Conservation (phyloP, 2,888 invertebrate species). For the Lasioglossum figueresi region DNA sequence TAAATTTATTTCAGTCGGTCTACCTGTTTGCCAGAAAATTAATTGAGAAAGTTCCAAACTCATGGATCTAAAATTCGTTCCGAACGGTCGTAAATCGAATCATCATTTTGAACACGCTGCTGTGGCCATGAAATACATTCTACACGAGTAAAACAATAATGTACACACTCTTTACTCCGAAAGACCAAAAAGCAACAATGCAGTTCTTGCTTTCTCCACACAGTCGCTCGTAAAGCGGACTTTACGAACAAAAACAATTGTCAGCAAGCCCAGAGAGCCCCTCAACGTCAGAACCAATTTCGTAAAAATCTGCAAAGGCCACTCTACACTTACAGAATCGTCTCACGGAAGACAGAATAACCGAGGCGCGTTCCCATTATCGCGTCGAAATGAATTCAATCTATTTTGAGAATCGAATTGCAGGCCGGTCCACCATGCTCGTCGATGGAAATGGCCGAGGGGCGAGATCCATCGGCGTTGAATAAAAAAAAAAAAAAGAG, state of each 20-base stretch:
- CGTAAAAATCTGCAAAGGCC: neutral
- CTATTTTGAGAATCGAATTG: conserved; percentile 14
- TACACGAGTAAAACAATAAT: neutral
- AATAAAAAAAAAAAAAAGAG: neutral
- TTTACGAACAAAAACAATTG: neutral
- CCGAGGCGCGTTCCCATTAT: neutral
- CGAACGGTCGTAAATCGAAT: too few relatives aligned
- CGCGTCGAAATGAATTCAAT: conserved; percentile 3
- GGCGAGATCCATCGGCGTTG: neutral
- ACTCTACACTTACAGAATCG: neutral
- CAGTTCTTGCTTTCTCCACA: neutral
- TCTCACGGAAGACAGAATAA: neutral
- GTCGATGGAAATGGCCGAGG: neutral
- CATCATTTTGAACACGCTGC: too few relatives aligned
- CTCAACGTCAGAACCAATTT: neutral
- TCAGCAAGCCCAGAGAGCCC: neutral
- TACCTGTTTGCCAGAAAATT: too few relatives aligned
- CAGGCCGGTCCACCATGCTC: conserved; percentile 16
- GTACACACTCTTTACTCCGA: neutral
- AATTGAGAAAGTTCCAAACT: too few relatives aligned
- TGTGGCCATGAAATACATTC: neutral
- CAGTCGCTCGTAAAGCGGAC: neutral
- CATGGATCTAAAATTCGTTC: too few relatives aligned
- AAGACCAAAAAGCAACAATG: neutral
- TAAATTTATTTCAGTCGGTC: too few relatives aligned